Evolutionary conservation across 1,140 invertebrate species (phyloP).

Genomic region (Colletes gigas): DNA sequence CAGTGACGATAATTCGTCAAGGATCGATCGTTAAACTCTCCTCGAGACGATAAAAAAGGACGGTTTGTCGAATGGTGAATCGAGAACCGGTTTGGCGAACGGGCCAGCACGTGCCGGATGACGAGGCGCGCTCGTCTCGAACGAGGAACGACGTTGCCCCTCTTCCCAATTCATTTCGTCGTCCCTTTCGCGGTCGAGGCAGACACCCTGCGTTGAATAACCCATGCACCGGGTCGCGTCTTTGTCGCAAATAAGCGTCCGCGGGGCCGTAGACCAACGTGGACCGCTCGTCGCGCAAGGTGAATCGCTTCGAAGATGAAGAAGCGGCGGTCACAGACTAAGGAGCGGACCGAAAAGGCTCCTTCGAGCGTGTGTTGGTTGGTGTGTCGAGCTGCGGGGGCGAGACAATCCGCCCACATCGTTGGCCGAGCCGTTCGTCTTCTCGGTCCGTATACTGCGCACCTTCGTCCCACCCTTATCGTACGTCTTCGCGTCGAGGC

Average conservation of each 20-base stretch:
- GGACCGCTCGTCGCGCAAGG: slow-evolving; percentile 18
- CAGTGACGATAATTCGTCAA: slow-evolving; percentile 40
- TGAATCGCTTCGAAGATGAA: slow-evolving; percentile 27
- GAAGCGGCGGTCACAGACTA: slow-evolving; percentile 20
- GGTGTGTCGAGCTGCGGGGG: slow-evolving; percentile 58
- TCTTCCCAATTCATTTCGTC: slow-evolving; percentile 58
- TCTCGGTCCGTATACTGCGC: slow-evolving; percentile 27
- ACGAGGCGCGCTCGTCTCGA: slow-evolving; percentile 46
- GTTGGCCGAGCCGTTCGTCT: slow-evolving; percentile 46
- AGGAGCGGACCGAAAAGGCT: slow-evolving; percentile 14
- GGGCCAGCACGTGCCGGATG: slow-evolving; percentile 63
- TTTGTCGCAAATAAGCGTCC: slow-evolving; percentile 20
- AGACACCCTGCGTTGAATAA: slow-evolving; percentile 31
- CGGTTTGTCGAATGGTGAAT: slow-evolving; percentile 18
- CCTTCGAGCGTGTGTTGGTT: slow-evolving; percentile 28
- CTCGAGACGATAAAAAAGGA: slow-evolving; percentile 34
- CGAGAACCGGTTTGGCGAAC: slow-evolving; percentile 60
- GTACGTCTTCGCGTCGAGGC: background rate
- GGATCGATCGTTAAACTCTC: slow-evolving; percentile 53
- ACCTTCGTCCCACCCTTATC: slow-evolving; percentile 28
- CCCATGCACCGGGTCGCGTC: slow-evolving; percentile 2
- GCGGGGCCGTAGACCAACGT: background rate
- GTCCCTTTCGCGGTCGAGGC: slow-evolving; percentile 17
- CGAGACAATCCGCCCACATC: slow-evolving; percentile 65
- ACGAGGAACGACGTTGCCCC: slow-evolving; percentile 34